A percentile compares a stretch with the other conserved stretches of the same genome.
Conservation (phyloP, 1,140 invertebrate genomes). For the Scaptomyza graminum region DNA sequence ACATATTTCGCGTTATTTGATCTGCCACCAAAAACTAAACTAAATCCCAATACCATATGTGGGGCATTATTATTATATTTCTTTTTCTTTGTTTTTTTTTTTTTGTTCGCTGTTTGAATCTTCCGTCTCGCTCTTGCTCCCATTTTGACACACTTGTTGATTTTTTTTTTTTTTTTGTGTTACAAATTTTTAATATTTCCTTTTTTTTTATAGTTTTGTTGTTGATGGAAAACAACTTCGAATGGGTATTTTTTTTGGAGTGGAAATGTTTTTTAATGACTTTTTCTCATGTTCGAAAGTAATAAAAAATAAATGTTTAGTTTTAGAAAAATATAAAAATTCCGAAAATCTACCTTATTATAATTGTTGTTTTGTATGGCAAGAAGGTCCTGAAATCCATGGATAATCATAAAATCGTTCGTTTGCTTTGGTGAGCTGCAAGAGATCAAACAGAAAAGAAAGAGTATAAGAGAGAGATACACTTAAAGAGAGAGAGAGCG, state of each 20-base stretch:
- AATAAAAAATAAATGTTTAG: too few species aligned
- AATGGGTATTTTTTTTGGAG: too few species aligned
- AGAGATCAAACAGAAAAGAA: slow-evolving; percentile 17
- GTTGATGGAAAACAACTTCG: neutral
- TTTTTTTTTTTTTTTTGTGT: slow-evolving; percentile 2
- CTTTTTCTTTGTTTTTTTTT: neutral
- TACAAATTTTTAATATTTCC: slow-evolving; percentile 6
- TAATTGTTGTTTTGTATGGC: slow-evolving; percentile 22
- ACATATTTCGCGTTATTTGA: slow-evolving; percentile 60
- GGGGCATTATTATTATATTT: neutral
- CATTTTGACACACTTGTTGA: slow-evolving; percentile 14
- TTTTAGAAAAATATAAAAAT: too few species aligned
- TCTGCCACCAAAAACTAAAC: slow-evolving; percentile 25
- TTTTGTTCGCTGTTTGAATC: neutral
- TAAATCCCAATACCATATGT: slow-evolving; percentile 25
- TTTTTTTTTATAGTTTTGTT: neutral
- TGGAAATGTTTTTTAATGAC: too few species aligned
- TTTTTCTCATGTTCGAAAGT: too few species aligned
- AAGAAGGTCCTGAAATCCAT: slow-evolving; percentile 38
- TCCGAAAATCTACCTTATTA: slow-evolving; percentile 33
- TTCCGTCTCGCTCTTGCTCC: neutral
- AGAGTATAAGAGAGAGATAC: neutral
- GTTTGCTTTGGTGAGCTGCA: slow-evolving; percentile 23
- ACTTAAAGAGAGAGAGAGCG: neutral
- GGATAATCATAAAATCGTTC: slow-evolving; percentile 2